Evolutionary conservation across 1,140 invertebrate genomes (phyloP).

Genomic region (Drosophila santomea): DNA sequence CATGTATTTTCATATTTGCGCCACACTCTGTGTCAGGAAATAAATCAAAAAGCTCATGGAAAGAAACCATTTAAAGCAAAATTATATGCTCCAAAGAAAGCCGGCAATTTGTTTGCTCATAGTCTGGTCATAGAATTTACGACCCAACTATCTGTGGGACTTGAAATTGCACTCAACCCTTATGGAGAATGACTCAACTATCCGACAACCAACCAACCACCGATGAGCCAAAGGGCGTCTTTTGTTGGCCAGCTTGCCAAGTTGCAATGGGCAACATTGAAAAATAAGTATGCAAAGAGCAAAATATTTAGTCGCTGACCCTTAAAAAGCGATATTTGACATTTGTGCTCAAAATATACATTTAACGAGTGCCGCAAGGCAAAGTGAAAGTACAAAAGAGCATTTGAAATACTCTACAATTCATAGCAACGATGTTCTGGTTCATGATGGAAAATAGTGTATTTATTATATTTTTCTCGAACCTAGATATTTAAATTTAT

Average conservation of each 20-base stretch:
- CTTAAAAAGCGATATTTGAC: slow-evolving; percentile 83
- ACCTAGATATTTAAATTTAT: background rate
- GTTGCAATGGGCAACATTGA: slow-evolving; percentile 48
- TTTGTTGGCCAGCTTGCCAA: slow-evolving; percentile 44
- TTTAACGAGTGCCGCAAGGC: slow-evolving; percentile 36
- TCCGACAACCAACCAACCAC: slow-evolving; percentile 18
- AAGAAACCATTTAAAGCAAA: slow-evolving; percentile 28
- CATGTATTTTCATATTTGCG: slow-evolving; percentile 3
- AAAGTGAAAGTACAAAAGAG: slow-evolving; percentile 1
- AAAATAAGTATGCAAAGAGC: slow-evolving; percentile 47
- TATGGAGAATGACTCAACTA: slow-evolving; percentile 55
- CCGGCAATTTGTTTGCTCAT: slow-evolving; percentile 18
- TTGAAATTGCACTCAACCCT: slow-evolving; percentile 54
- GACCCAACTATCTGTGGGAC: slow-evolving; percentile 20
- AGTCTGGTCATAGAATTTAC: slow-evolving; percentile 21
- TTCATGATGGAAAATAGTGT: background rate
- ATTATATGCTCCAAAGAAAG: slow-evolving; percentile 4
- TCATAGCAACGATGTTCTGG: background rate
- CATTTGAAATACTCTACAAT: background rate
- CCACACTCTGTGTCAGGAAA: background rate
- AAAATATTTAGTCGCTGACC: slow-evolving; percentile 71
- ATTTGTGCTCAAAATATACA: slow-evolving; percentile 81
- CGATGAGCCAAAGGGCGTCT: slow-evolving; percentile 39
- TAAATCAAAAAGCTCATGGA: slow-evolving; percentile 27
- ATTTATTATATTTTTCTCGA: too few species aligned